Evolutionary conservation across 1,140 invertebrate genomes (phyloP).

Genomic region (Cylas formicarius): DNA sequence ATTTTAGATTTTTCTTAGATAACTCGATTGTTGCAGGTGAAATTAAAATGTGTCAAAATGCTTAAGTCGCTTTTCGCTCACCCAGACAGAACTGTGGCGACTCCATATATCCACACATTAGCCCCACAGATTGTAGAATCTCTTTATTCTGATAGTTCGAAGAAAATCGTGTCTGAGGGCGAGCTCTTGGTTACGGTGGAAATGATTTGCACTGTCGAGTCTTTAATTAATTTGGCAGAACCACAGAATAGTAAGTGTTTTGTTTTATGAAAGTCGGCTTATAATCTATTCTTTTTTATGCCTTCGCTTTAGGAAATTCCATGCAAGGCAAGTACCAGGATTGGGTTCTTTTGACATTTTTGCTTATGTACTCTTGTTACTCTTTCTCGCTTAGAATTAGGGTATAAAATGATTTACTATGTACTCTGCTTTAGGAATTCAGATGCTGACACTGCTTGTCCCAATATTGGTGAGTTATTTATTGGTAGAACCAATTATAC

Average conservation of each 20-base stretch:
- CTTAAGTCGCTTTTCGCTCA: slow-evolving; percentile 67
- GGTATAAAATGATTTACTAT: slow-evolving; percentile 2
- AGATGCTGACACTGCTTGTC: slow-evolving; percentile 79
- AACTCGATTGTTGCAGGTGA: slow-evolving; percentile 49
- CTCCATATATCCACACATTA: slow-evolving; percentile 74
- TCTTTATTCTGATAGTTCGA: slow-evolving; percentile 56
- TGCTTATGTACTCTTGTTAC: slow-evolving; percentile 1
- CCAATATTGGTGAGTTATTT: slow-evolving; percentile 83
- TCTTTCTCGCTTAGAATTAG: background rate
- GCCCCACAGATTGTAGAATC: slow-evolving; percentile 67
- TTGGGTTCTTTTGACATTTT: too few species aligned
- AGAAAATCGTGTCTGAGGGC: slow-evolving; percentile 50
- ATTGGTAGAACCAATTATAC: slow-evolving; percentile 57
- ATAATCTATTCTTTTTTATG: slow-evolving; percentile 5
- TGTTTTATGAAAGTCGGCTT: slow-evolving; percentile 12
- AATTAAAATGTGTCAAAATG: slow-evolving; percentile 71
- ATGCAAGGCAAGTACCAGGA: slow-evolving; percentile 33
- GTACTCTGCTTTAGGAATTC: slow-evolving; percentile 61
- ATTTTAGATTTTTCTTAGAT: slow-evolving; percentile 12
- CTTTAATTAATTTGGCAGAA: slow-evolving; percentile 65
- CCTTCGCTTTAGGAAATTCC: slow-evolving; percentile 28
- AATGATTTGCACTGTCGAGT: slow-evolving; percentile 63
- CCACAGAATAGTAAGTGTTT: slow-evolving; percentile 68
- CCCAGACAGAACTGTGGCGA: slow-evolving; percentile 59
- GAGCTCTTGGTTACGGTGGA: slow-evolving; percentile 61